These are phyloP conservation scores for Pseudomugil gertrudae DNA, from an alignment of 2,797 vertebrate genomes.

Conservation along the genomic window DNA sequence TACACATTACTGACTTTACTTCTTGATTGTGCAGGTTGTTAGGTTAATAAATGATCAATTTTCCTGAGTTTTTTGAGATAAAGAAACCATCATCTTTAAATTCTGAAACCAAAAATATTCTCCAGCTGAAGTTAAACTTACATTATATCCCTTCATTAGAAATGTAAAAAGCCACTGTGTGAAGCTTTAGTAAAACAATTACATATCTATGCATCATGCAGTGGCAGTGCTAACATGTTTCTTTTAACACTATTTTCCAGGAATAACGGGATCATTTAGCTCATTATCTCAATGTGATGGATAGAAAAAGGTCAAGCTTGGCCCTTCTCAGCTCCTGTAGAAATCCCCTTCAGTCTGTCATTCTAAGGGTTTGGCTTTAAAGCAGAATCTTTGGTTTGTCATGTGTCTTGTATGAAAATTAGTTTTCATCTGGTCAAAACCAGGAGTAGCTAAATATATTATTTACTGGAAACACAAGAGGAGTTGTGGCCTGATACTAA, in stretches of 20 bases:
- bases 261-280: too few species aligned
- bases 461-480: conserved; percentile 3
- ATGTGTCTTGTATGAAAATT: neutral
- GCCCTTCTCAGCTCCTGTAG: too few species aligned
- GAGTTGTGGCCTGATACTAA: conserved; percentile 15
- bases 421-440: neutral
- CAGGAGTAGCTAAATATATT: conserved; percentile 3
- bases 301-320: too few species aligned
- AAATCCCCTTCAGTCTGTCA: neutral
- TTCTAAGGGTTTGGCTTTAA: neutral
- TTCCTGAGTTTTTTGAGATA: too few species aligned
- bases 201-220: too few species aligned
- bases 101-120: neutral
- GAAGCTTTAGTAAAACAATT: too few species aligned
- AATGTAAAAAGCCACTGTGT: neutral
- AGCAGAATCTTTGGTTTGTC: neutral
- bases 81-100: neutral
- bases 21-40: neutral
- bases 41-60: neutral
- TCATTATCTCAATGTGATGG: too few species aligned
- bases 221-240: too few species aligned
- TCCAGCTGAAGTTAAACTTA: neutral
- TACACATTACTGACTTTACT: too few species aligned
- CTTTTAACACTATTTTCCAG: too few species aligned
- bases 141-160: too few species aligned